Percentiles rank a stretch among this genome's conserved stretches.
Evolutionary conservation across 1,140 invertebrate genomes (phyloP).

Genomic region (Plectrocnemia conspersa): DNA sequence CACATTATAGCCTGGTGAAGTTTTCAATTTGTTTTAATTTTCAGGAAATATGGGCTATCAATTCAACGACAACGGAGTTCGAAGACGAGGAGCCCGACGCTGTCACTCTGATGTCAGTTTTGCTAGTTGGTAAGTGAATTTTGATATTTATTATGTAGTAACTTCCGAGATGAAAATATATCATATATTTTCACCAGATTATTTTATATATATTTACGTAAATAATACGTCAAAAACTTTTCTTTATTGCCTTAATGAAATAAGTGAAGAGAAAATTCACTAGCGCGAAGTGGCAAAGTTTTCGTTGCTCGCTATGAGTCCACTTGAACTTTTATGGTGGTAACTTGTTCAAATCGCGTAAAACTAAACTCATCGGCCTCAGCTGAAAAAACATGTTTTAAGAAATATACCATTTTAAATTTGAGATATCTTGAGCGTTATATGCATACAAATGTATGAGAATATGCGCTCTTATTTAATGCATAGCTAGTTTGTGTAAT

Average conservation of each 20-base stretch:
- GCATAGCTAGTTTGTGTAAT: no score
- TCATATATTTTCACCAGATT: no score
- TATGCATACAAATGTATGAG: no score
- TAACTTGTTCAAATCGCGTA: neutral
- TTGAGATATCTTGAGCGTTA: no score
- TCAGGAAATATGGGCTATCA: conserved; percentile 39
- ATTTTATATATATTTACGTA: conserved; percentile 12
- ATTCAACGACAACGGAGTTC: conserved; percentile 51
- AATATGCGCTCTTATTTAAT: no score
- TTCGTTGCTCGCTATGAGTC: neutral
- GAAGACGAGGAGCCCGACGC: conserved; percentile 63
- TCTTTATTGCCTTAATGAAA: conserved; percentile 14
- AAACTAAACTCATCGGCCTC: no score
- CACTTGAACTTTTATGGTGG: neutral
- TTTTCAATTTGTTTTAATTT: no score
- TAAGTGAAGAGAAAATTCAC: conserved; percentile 1
- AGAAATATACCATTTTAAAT: no score
- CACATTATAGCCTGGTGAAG: no score
- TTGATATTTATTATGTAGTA: no score
- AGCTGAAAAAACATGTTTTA: no score
- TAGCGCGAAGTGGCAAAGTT: conserved; percentile 15
- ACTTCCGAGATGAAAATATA: no score
- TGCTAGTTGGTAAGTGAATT: conserved; percentile 62
- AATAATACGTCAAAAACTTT: neutral
- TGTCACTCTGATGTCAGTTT: conserved; percentile 65